These are phyloP conservation scores for Xiphydria camelus DNA, from an alignment of 2,888 invertebrate genomes.

Conservation along the genomic window DNA sequence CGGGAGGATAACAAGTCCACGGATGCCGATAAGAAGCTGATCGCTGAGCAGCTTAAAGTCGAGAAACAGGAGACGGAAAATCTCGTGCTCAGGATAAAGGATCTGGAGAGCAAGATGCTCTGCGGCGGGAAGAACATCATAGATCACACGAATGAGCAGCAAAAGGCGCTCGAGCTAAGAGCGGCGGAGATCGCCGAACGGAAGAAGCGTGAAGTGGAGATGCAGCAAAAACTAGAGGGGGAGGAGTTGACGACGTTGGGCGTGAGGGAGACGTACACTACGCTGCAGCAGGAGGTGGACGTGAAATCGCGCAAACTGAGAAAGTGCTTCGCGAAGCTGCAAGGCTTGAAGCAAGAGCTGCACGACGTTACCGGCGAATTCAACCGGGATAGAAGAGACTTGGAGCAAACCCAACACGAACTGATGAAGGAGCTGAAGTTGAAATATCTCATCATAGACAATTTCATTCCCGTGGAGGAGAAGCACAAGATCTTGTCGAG, in stretches of 20 bases:
- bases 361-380: constrained; percentile 85
- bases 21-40: constrained; percentile 61
- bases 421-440: constrained; percentile 89
- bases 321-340: constrained; percentile 83
- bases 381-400: constrained; percentile 86
- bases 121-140: constrained; percentile 93
- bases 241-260: constrained; percentile 93
- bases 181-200: constrained; percentile 88
- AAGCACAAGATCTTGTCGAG: constrained; percentile 74
- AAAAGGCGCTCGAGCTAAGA: constrained; percentile 83
- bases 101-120: constrained; percentile 91
- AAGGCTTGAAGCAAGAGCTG: constrained; percentile 75
- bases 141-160: constrained; percentile 93
- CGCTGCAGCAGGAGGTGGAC: constrained; percentile 95
- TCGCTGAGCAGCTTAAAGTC: constrained; percentile 65
- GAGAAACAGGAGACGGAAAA: constrained; percentile 76
- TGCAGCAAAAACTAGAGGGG: constrained; percentile 90
- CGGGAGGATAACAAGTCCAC: constrained; percentile 55
- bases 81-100: constrained; percentile 75
- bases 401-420: constrained; percentile 90
- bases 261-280: constrained; percentile 87
- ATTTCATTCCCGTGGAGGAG: constrained; percentile 85
- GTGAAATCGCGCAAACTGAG: constrained; percentile 92
- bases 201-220: constrained; percentile 81
- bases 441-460: constrained; percentile 84